Evolutionary conservation across 2,888 invertebrate species (phyloP).

Genomic region (Nycteola revayana): DNA sequence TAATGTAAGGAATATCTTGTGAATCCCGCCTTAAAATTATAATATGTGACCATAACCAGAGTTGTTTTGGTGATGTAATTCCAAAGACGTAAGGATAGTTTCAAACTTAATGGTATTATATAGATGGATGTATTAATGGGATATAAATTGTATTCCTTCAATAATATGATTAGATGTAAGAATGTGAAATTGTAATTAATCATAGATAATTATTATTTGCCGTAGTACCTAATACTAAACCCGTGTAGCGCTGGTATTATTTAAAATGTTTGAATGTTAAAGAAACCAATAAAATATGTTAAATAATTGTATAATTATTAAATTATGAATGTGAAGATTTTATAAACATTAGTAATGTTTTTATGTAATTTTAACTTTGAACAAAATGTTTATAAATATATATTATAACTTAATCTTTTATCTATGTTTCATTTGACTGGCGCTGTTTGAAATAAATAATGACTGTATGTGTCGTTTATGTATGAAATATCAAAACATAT

Average conservation of each 20-base stretch:
- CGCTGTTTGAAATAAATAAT: slow-evolving; percentile 28
- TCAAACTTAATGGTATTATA: slow-evolving; percentile 62
- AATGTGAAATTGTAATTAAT: slow-evolving; percentile 36
- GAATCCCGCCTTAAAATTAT: slow-evolving; percentile 74
- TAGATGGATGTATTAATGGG: slow-evolving; percentile 38
- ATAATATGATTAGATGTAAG: slow-evolving; percentile 32
- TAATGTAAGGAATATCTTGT: slow-evolving; percentile 36
- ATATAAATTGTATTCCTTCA: slow-evolving; percentile 29
- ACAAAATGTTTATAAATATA: slow-evolving; percentile 11
- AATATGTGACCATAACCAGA: slow-evolving; percentile 77
- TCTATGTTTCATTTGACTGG: slow-evolving; percentile 23
- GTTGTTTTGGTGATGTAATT: slow-evolving; percentile 80
- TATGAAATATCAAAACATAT: slow-evolving; percentile 23
- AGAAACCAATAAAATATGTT: not conserved
- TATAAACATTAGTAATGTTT: not conserved
- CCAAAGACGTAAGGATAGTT: slow-evolving; percentile 80
- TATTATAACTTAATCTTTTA: slow-evolving; percentile 11
- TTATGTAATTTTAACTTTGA: slow-evolving; percentile 5
- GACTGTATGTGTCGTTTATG: slow-evolving; percentile 53
- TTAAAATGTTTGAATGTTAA: slow-evolving; percentile 9
- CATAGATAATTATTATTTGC: slow-evolving; percentile 28
- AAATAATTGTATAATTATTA: slow-evolving; percentile 1
- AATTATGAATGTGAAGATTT: slow-evolving; percentile 5
- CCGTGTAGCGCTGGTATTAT: slow-evolving; percentile 16
- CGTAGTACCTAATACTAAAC: slow-evolving; percentile 20